These are phyloP conservation scores for Drosophila melanica DNA, from an alignment of 1,140 invertebrate species.

Conservation along the genomic window DNA sequence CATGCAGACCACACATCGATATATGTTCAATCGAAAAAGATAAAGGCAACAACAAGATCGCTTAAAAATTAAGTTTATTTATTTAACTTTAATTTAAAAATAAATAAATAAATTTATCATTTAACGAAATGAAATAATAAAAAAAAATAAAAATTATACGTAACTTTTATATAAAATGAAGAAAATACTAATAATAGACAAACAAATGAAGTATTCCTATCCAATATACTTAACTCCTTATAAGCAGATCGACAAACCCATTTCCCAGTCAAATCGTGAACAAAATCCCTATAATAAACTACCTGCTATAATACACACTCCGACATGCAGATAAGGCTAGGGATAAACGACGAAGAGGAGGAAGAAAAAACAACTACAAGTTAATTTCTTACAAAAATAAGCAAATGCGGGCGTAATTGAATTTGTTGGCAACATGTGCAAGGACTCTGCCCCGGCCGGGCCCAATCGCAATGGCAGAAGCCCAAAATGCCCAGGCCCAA, in stretches of 20 bases:
- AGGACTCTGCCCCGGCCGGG: conserved; percentile 10
- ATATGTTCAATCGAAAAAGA: conserved; percentile 29
- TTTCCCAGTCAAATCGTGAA: neutral
- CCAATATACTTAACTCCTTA: neutral
- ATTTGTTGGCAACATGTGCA: conserved; percentile 59
- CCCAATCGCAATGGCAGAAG: conserved; percentile 37
- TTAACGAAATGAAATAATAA: no score
- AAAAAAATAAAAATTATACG: no score
- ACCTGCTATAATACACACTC: conserved; percentile 21
- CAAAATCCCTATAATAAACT: conserved; percentile 1
- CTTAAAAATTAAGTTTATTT: conserved; percentile 6
- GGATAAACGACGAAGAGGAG: conserved; percentile 10
- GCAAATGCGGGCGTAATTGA: conserved; percentile 75
- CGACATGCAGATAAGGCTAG: neutral
- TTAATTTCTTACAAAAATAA: conserved; percentile 80
- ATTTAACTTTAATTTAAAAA: neutral
- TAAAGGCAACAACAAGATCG: neutral
- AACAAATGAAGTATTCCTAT: neutral
- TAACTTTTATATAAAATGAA: no score
- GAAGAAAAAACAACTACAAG: conserved; percentile 45
- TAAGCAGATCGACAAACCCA: neutral
- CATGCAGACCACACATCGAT: conserved; percentile 49
- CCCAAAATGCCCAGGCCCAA: conserved; percentile 57
- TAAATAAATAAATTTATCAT: no score
- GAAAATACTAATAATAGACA: no score